A percentile compares a stretch with the other conserved stretches of the same genome.
These are phyloP conservation scores for Tiliacea citrago DNA, from an alignment of 2,888 invertebrate genomes.

Conservation along the genomic window DNA sequence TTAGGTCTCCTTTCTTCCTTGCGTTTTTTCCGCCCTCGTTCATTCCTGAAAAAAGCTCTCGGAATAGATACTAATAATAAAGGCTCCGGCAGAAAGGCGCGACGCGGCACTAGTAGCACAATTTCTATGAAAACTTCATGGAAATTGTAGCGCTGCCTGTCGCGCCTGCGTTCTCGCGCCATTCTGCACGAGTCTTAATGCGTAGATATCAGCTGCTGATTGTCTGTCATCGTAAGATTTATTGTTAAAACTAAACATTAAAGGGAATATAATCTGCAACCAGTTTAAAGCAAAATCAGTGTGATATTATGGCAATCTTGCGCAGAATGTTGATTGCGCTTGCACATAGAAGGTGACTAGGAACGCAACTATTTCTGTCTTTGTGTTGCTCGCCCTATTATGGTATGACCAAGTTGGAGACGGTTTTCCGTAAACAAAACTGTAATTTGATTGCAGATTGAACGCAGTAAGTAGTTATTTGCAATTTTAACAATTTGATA, in stretches of 20 bases:
- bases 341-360: constrained; percentile 58
- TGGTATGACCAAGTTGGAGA: constrained; percentile 34
- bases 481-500: neutral
- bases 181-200: neutral
- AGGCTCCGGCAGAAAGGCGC: no score
- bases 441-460: constrained; percentile 6
- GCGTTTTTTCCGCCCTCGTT: neutral
- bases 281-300: constrained; percentile 42
- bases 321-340: constrained; percentile 64
- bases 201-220: constrained; percentile 14
- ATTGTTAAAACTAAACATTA: constrained; percentile 24
- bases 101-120: no score
- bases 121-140: no score
- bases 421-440: constrained; percentile 56
- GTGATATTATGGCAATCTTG: constrained; percentile 49
- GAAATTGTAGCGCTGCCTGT: no score
- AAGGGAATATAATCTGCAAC: constrained; percentile 17
- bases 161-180: no score
- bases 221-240: constrained; percentile 21
- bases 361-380: constrained; percentile 57
- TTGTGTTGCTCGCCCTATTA: constrained; percentile 55
- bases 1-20: no score
- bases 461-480: neutral
- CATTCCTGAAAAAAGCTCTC: neutral
- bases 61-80: neutral